Percentiles rank a stretch among this genome's conserved stretches.
phyloP scores from a whole-genome alignment of 2,797 vertebrate genomes.

The Spea hammondii region DNA sequence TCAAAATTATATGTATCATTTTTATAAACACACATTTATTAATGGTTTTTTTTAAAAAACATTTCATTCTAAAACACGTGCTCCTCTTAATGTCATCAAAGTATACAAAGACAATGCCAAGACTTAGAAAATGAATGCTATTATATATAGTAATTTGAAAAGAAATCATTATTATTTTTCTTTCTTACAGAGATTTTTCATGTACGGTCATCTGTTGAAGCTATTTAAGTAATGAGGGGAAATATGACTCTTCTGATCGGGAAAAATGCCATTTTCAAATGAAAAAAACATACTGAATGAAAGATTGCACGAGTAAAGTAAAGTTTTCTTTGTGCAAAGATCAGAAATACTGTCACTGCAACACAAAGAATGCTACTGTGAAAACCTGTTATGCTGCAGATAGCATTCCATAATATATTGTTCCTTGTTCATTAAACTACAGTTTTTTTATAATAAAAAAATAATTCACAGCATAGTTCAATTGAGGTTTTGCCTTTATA shows the following conservation, averaged over 20 bases:
- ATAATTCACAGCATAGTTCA: no score
- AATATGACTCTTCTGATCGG: neutral
- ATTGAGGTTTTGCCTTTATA: no score
- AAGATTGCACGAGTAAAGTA: neutral
- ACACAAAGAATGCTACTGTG: neutral
- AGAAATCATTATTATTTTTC: neutral
- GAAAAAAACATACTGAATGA: neutral
- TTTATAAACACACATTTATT: no score
- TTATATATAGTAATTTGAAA: neutral
- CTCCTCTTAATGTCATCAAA: no score
- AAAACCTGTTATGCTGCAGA: neutral
- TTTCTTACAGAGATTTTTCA: neutral
- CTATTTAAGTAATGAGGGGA: neutral
- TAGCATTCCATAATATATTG: neutral
- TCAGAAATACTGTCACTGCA: neutral
- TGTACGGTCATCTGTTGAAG: neutral
- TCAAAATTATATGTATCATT: no score
- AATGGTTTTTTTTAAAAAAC: no score
- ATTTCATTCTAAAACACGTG: no score
- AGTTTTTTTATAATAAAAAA: neutral
- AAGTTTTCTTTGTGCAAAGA: neutral
- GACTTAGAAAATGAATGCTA: neutral
- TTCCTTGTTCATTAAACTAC: neutral
- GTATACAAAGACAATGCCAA: neutral
- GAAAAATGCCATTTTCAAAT: neutral